Base-by-base conservation (phyloP, 1,140 invertebrate species). In the Lysiphlebus fabarum region DNA sequence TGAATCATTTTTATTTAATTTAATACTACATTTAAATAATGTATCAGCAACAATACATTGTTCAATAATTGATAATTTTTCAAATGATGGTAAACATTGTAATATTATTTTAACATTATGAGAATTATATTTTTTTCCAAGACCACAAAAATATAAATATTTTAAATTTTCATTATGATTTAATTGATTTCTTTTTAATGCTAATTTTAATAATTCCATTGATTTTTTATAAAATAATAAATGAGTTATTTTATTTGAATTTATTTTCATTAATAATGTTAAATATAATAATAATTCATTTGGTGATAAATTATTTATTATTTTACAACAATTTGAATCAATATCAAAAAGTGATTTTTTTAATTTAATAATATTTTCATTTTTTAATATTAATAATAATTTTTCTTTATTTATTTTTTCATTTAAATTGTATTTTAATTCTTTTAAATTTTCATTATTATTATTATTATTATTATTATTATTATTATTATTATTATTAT, bases 21-120 rank as follows among this genome's bases (percentile, higher is more conserved):
- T 56, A 7, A 63, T 10, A 41, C 40, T 37, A 44, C 50, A 58
- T 58, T 61, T 63, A 43, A 56, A 69, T 17, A 59, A 47, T 11
- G 64, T 40, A 37, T 63, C 33, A 34, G 61, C 56, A 34, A 65
- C 33, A 6, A 66, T 58, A 37, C 54, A 56, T 54, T 61, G 53
- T 53, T 67, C 64, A 7, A 69, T 55, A 14, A 67, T 42, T 8
- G 60, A 38, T 6, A 69, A 34, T n/a, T 59, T 40, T 38, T 55
- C 48, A 4, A 69, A 14, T 7, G 56, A 10, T 40, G 65, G 59
- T 37, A 69, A 45, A 58, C 37, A 62, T 9, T 50, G 34, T 6
- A 59, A 40, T 11, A 64, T 40, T 7, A 14, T 49, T 36, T 54
- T 55, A 5, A 69, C 48, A 34, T 62, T 36, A 6, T 37, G 34